phyloP scores from a whole-genome alignment of 2,113 vertebrate genomes.

The Oriolus oriolus region DNA sequence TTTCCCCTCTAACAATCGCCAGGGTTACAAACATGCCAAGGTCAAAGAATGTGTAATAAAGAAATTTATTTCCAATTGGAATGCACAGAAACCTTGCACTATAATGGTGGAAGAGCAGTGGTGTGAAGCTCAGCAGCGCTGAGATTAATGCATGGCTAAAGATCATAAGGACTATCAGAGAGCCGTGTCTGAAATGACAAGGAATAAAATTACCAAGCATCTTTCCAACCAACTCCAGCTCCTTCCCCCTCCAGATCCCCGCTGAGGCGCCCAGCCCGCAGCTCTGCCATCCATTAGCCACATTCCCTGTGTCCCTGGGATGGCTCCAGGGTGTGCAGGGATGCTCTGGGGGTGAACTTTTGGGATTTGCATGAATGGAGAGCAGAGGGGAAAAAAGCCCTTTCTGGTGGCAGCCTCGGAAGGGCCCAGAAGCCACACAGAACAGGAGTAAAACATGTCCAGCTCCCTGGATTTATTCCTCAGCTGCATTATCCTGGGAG shows the following conservation, averaged over 20 bases:
- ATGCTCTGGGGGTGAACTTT: neutral
- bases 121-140: neutral
- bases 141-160: neutral
- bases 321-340: neutral
- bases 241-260: neutral
- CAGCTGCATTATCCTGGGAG: neutral
- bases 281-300: neutral
- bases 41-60: constrained; percentile 50
- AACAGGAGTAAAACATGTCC: neutral
- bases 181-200: neutral
- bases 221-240: neutral
- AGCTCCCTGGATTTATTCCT: neutral
- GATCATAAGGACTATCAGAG: neutral
- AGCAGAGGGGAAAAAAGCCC: neutral
- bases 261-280: neutral
- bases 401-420: neutral
- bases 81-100: constrained; percentile 25
- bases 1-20: constrained; percentile 44
- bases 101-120: neutral
- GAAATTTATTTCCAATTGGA: constrained; percentile 46
- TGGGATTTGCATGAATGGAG: neutral
- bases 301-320: rapidly evolving
- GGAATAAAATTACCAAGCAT: constrained; percentile 11
- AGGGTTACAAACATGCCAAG: constrained; percentile 59
- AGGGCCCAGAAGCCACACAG: neutral